phyloP scores from a whole-genome alignment of 37 sponge, comb jelly and placozoan species.

The Aplysina aerophoba region DNA sequence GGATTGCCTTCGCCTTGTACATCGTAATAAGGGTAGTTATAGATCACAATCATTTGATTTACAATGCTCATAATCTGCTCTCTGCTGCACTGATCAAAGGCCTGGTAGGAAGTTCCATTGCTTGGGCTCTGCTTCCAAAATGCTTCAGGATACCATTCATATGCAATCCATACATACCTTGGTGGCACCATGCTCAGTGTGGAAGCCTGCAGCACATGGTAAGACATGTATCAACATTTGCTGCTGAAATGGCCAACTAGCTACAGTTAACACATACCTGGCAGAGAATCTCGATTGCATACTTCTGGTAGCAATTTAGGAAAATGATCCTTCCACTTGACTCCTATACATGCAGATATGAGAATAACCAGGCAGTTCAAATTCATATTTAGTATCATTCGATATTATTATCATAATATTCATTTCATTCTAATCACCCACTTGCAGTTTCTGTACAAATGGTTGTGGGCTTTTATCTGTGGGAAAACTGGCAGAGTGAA shows the following conservation, averaged over 20 bases:
- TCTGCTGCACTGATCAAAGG: conserved; percentile 8
- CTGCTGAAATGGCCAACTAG: not conserved
- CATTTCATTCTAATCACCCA: no score
- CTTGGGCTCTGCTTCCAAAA: conserved; percentile 41
- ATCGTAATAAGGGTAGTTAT: conserved; percentile 41
- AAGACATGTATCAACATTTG: not conserved
- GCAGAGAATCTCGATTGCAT: conserved; percentile 64
- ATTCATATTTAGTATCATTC: no score
- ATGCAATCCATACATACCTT: conserved; percentile 53
- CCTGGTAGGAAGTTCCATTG: not conserved
- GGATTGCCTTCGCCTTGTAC: not conserved
- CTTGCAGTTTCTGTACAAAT: not conserved
- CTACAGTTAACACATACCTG: conserved; percentile 37
- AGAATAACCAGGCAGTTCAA: no score
- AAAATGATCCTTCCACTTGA: conserved; percentile 62
- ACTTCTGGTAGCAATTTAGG: conserved; percentile 43
- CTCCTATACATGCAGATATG: conserved; percentile 37
- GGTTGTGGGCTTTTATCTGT: not conserved
- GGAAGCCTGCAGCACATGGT: conserved; percentile 38
- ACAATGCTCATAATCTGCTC: conserved; percentile 20
- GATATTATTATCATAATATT: no score
- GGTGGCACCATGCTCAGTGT: conserved; percentile 36
- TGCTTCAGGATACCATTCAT: conserved; percentile 58
- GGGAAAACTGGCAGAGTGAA: not conserved
- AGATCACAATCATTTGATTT: conserved; percentile 44